Base-by-base conservation (phyloP, 2,888 invertebrate genomes). In the Theristus sp. region DNA sequence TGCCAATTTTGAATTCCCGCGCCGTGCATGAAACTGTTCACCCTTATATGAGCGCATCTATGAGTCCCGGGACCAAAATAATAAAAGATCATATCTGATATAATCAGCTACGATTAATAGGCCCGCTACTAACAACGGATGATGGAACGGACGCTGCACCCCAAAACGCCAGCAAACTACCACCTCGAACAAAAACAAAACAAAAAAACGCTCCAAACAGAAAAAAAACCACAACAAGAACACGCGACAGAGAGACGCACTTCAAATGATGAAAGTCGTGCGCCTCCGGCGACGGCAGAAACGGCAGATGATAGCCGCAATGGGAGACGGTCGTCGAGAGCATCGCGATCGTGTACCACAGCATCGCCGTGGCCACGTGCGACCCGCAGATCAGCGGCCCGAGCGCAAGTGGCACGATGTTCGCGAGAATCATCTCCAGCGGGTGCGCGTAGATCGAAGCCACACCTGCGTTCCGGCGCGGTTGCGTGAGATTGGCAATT, bases 201-300 rank as follows among this genome's bases (percentile, higher is more conserved):
- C n/a, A n/a, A n/a, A n/a, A n/a, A n/a, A n/a, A n/a, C n/a, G n/a
- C n/a, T n/a, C n/a, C n/a, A n/a, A n/a, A n/a, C n/a, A n/a, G n/a
- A n/a, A n/a, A n/a, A 3, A n/a, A 22, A 56, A 30, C 31, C 55
- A 62, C 26, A 26, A 17, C 28, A 61, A 31, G 47, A n/a, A n/a
- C n/a, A n/a, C n/a, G n/a, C n/a, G 62, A n/a, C n/a, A n/a, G n/a
- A n/a, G n/a, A n/a, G n/a, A n/a, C 75, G 70, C 67, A 79, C 78
- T 87, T 87, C 65, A 86, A 79, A 75, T 88, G 88, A 74, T 88
- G 88, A 74, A 84, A 88, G 75, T 88, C 87, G 71, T 88, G 88
- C 0, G 85, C 84, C 74, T 87, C 87, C 10, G 87, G 86, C 54
- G 85, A 86, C 6, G 86, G 85, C 72, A 87, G 83, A 74, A 87